A percentile compares a stretch with the other conserved stretches of the same genome.
Conservation (phyloP, 2,113 vertebrate species). For the Eonycteris spelaea region DNA sequence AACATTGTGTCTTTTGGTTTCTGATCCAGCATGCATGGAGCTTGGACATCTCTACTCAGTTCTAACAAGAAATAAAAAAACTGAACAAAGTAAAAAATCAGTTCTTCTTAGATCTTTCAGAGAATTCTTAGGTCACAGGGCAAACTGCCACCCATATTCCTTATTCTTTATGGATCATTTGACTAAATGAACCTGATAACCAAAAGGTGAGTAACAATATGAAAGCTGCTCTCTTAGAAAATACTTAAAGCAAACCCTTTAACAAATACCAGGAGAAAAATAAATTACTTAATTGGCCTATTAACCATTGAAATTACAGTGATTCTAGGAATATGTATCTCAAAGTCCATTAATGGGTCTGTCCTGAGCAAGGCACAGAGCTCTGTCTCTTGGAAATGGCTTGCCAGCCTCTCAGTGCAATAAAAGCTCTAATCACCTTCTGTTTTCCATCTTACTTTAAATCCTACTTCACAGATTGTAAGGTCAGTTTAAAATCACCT, state of each 20-base stretch:
- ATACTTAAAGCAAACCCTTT: neutral
- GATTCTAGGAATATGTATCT: neutral
- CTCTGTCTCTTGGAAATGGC: neutral
- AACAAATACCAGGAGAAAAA: neutral
- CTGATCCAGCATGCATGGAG: neutral
- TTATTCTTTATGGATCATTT: neutral
- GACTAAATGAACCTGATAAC: neutral
- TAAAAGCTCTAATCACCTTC: neutral
- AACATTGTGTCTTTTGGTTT: neutral
- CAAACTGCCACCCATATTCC: neutral
- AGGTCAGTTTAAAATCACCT: neutral
- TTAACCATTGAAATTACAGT: neutral
- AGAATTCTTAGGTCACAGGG: neutral
- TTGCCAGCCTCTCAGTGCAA: neutral
- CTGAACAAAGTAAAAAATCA: neutral
- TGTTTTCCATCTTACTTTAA: slow-evolving; percentile 28
- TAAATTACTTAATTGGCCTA: neutral
- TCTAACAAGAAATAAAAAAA: neutral
- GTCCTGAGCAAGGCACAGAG: neutral
- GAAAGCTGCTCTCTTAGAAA: neutral
- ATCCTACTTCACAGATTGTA: neutral
- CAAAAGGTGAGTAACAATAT: neutral
- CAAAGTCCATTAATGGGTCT: neutral
- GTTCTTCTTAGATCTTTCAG: neutral
- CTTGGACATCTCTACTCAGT: neutral